phyloP scores from a whole-genome alignment of 1,140 invertebrate species.

The Aphaenogaster ashmeadi region DNA sequence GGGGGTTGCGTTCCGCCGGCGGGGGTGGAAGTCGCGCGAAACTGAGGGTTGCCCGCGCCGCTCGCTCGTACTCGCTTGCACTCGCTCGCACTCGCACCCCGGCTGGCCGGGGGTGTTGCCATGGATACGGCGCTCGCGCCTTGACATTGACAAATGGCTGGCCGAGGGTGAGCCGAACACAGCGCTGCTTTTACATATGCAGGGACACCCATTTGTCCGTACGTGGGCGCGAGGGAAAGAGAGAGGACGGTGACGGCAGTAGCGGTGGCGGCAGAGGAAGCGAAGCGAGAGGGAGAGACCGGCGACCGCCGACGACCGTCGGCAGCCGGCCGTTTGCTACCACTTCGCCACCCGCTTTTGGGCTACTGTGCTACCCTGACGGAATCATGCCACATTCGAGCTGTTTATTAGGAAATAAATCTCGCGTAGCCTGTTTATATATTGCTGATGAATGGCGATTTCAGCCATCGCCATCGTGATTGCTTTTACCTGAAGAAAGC shows the following conservation, averaged over 20 bases:
- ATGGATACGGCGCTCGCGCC: conserved; percentile 87
- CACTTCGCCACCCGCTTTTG: conserved; percentile 69
- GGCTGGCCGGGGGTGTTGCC: conserved; percentile 84
- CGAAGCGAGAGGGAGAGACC: conserved; percentile 58
- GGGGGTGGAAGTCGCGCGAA: conserved; percentile 77
- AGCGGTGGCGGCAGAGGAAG: conserved; percentile 17
- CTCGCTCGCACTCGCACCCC: conserved; percentile 77
- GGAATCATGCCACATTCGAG: conserved; percentile 58
- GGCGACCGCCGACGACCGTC: conserved; percentile 66
- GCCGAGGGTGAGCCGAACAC: conserved; percentile 87
- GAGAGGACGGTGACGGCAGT: conserved; percentile 42
- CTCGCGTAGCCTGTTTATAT: conserved; percentile 29
- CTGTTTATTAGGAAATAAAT: conserved; percentile 53
- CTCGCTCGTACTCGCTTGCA: conserved; percentile 75
- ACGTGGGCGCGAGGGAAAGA: conserved; percentile 74
- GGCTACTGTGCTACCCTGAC: conserved; percentile 76
- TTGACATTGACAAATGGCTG: conserved; percentile 88
- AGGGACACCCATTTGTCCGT: conserved; percentile 87
- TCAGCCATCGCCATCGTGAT: not conserved
- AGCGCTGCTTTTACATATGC: conserved; percentile 87
- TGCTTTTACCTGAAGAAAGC: not conserved
- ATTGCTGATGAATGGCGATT: conserved; percentile 36
- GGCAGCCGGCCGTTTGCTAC: conserved; percentile 51
- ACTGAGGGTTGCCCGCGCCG: conserved; percentile 79
- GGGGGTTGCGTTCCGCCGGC: conserved; percentile 79